Percentiles rank a stretch among this genome's conserved stretches.
phyloP scores from a whole-genome alignment of 2,888 invertebrate species.

The Phrixothrix hirtus region DNA sequence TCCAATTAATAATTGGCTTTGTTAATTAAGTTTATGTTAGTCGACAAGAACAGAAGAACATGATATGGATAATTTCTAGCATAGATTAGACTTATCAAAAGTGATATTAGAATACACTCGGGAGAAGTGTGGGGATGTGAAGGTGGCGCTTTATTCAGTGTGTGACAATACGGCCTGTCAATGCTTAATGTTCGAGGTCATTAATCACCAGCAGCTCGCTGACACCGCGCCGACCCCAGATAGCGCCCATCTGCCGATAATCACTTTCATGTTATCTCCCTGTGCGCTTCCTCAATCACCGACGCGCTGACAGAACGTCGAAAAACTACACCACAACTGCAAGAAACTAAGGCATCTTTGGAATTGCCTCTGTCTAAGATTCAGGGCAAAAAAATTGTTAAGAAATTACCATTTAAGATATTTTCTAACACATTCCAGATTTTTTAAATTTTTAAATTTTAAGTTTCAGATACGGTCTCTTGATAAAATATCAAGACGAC shows the following conservation, averaged over 20 bases:
- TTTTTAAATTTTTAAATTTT: too few relatives aligned
- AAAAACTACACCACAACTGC: slow-evolving; percentile 44
- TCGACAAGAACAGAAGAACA: too few relatives aligned
- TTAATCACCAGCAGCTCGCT: slow-evolving; percentile 50
- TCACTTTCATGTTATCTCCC: slow-evolving; percentile 52
- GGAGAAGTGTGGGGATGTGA: slow-evolving; percentile 13
- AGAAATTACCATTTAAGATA: not conserved
- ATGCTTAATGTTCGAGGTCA: slow-evolving; percentile 53
- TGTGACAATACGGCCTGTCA: slow-evolving; percentile 53
- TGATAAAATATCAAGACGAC: too few relatives aligned
- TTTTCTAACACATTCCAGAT: not conserved
- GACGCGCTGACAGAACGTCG: slow-evolving; percentile 45
- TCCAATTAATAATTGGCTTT: too few relatives aligned
- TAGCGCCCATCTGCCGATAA: slow-evolving; percentile 53
- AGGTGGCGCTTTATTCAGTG: slow-evolving; percentile 28
- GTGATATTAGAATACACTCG: slow-evolving; percentile 1
- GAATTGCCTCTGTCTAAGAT: slow-evolving; percentile 17
- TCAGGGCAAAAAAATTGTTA: slow-evolving; percentile 7
- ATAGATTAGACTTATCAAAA: not conserved
- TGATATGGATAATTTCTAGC: too few relatives aligned
- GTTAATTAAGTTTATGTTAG: too few relatives aligned
- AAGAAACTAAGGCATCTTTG: slow-evolving; percentile 30
- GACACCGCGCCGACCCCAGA: slow-evolving; percentile 49
- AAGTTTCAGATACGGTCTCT: too few relatives aligned
- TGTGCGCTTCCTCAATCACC: slow-evolving; percentile 42